Conservation (phyloP, 2,113 vertebrate species). For the Clinocottus analis region DNA sequence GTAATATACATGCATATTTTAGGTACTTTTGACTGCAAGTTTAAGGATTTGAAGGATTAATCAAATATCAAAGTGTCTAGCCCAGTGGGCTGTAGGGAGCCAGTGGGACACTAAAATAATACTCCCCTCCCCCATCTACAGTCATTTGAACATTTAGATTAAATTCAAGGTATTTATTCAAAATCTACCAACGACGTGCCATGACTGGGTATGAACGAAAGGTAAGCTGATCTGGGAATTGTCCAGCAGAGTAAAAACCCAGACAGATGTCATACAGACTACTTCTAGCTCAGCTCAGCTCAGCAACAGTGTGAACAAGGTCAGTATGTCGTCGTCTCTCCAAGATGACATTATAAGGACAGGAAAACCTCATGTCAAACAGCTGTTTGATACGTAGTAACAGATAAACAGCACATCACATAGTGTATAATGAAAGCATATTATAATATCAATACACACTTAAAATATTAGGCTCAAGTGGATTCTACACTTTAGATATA, state of each 20-base stretch:
- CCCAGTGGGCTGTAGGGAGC: conserved; percentile 16
- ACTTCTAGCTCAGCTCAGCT: conserved; percentile 71
- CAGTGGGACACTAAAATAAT: not conserved
- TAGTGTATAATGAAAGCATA: conserved; percentile 66
- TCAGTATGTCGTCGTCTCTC: conserved; percentile 50
- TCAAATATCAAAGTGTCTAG: conserved; percentile 14
- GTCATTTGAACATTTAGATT: conserved; percentile 2
- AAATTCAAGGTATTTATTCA: not conserved
- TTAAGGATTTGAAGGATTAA: conserved; percentile 4
- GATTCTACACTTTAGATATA: conserved; percentile 62
- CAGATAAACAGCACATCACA: conserved; percentile 72
- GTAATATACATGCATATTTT: not conserved
- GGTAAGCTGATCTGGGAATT: not conserved
- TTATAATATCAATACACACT: conserved; percentile 64
- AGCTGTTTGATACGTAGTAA: conserved; percentile 60
- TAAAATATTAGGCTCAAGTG: conserved; percentile 64
- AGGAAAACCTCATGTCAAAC: conserved; percentile 48
- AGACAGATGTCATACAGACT: conserved; percentile 19
- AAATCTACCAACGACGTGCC: conserved; percentile 5
- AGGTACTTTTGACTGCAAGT: not conserved
- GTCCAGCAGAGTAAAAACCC: conserved; percentile 12
- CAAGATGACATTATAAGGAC: conserved; percentile 34
- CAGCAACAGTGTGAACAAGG: conserved; percentile 73
- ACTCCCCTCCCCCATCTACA: not conserved
- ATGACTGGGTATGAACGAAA: not conserved